Conservation (phyloP, 2,113 vertebrate genomes). For the Coturnix japonica region DNA sequence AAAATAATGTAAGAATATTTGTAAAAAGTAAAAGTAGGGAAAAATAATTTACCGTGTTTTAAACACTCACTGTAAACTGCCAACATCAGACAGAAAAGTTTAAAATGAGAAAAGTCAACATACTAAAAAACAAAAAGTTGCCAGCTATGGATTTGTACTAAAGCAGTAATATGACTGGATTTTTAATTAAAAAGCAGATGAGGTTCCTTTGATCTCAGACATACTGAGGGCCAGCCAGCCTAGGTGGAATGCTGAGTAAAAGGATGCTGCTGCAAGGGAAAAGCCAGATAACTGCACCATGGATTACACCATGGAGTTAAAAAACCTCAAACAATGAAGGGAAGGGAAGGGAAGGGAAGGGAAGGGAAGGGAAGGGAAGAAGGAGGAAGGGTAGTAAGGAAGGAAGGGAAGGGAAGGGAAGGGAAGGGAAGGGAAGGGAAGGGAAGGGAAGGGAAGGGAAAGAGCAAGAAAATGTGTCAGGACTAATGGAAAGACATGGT, state of each 20-base stretch:
- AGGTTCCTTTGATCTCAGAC: not conserved
- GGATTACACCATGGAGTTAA: fast-evolving
- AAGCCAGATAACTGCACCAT: not conserved
- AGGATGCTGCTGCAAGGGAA: not conserved
- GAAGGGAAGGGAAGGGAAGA: not conserved
- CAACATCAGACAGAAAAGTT: not conserved
- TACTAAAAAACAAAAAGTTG: not conserved
- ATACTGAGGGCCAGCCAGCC: not conserved
- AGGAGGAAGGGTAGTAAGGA: no score
- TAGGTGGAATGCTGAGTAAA: not conserved
- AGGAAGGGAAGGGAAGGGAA: no score
- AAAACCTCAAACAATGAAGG: not conserved
- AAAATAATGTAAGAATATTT: not conserved
- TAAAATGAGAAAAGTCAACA: not conserved
- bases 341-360: no score
- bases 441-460: no score
- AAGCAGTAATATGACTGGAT: not conserved
- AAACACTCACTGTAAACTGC: not conserved
- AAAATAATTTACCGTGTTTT: not conserved
- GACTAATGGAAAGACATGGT: not conserved
- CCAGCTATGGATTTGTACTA: not conserved
- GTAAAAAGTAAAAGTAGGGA: not conserved
- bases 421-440: no score
- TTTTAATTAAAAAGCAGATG: not conserved
- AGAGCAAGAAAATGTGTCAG: not conserved